Percentiles rank a stretch among this genome's conserved stretches.
phyloP scores from a whole-genome alignment of 1,140 invertebrate genomes.

The Drosophila insularis region DNA sequence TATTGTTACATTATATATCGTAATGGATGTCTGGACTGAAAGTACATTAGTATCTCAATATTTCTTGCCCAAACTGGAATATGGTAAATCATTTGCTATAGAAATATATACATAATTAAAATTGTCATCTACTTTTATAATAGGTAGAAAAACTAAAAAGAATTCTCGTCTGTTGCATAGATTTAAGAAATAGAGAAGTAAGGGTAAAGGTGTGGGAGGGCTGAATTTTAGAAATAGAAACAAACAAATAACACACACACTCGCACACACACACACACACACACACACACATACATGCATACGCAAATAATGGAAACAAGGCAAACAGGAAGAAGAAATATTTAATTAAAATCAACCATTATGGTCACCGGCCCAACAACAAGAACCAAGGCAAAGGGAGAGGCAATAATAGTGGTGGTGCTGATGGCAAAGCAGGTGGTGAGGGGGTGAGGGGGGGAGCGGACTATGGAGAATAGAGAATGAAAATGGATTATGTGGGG shows the following conservation, averaged over 20 bases:
- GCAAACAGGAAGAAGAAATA: constrained; percentile 77
- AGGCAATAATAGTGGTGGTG: not conserved
- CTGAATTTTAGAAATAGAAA: constrained; percentile 9
- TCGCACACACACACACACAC: constrained; percentile 22
- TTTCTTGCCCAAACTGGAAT: no score
- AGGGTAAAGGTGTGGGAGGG: not conserved
- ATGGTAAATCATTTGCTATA: no score
- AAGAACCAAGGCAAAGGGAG: constrained; percentile 18
- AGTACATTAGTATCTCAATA: no score
- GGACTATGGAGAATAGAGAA: not conserved
- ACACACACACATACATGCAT: constrained; percentile 2
- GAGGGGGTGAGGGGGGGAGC: not conserved
- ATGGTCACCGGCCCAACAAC: constrained; percentile 68
- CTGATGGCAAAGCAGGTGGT: no score
- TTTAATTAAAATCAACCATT: constrained; percentile 81
- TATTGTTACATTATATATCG: no score
- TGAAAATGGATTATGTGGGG: constrained; percentile 19
- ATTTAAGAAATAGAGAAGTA: no score
- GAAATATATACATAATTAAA: no score
- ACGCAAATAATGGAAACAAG: constrained; percentile 64
- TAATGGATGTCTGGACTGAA: no score
- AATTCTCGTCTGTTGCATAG: no score
- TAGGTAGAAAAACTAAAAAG: no score
- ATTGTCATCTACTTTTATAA: no score
- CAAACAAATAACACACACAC: not conserved